These are phyloP conservation scores for Harpagifer antarcticus DNA, from an alignment of 2,797 vertebrate species.

Conservation along the genomic window DNA sequence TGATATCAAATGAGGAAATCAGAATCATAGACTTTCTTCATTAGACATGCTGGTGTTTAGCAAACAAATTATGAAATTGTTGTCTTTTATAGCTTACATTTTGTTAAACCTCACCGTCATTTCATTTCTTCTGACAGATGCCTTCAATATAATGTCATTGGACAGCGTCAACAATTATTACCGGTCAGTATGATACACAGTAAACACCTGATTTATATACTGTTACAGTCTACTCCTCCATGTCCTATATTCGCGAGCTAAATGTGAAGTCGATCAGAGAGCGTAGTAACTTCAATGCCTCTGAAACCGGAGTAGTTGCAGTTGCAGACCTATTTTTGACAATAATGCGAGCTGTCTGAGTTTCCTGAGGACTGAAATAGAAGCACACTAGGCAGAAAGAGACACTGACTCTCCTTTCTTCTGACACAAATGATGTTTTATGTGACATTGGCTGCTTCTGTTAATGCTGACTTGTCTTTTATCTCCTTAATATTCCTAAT, in stretches of 20 bases:
- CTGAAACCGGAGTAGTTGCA: conserved; percentile 39
- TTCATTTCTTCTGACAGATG: conserved; percentile 85
- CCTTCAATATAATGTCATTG: conserved; percentile 93
- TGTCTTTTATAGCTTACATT: neutral
- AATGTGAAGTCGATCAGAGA: conserved; percentile 27
- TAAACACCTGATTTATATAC: conserved; percentile 1
- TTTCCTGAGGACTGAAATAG: conserved; percentile 57
- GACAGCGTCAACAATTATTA: conserved; percentile 94
- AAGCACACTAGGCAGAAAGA: conserved; percentile 34
- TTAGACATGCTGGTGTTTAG: neutral
- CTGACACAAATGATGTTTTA: conserved; percentile 46
- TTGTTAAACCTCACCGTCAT: conserved; percentile 22
- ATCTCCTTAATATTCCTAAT: conserved; percentile 30
- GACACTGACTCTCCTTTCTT: conserved; percentile 13
- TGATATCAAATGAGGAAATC: conserved; percentile 11
- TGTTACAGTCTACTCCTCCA: neutral
- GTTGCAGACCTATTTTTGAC: conserved; percentile 46
- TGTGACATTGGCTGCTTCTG: conserved; percentile 19
- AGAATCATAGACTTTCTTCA: conserved; percentile 5
- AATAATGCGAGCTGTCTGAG: conserved; percentile 43
- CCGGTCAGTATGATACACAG: conserved; percentile 85
- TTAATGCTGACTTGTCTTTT: conserved; percentile 47
- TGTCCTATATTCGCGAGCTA: neutral
- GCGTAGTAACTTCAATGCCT: conserved; percentile 11
- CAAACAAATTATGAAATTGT: no score